Evolutionary conservation across 1,140 invertebrate species (phyloP).

Genomic region (Pectinophora gossypiella): DNA sequence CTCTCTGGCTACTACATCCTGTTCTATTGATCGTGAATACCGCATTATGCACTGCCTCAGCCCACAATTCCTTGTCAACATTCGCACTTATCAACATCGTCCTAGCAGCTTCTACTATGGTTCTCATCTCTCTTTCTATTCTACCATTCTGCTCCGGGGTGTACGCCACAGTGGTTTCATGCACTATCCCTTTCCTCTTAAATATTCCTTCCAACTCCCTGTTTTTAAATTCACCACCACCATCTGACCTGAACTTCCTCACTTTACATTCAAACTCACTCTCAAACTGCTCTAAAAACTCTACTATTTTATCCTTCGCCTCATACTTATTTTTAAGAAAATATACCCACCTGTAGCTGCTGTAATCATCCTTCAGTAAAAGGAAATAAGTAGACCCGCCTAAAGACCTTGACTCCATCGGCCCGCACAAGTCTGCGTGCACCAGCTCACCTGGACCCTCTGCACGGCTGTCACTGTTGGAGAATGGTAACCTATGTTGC

Average conservation of each 20-base stretch:
- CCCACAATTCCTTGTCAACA: conserved; percentile 19
- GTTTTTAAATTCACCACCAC: conserved; percentile 49
- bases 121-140: conserved; percentile 15
- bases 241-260: conserved; percentile 43
- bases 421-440: conserved; percentile 28
- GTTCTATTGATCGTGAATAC: conserved; percentile 23
- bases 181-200: conserved; percentile 19
- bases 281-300: conserved; percentile 16
- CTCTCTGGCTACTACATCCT: conserved; percentile 10
- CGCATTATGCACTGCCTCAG: conserved; percentile 17
- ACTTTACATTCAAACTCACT: conserved; percentile 34
- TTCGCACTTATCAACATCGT: conserved; percentile 13
- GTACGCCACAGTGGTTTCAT: conserved; percentile 23
- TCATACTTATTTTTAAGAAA: conserved; percentile 24
- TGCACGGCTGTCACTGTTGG: conserved; percentile 13
- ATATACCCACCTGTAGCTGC: conserved; percentile 30
- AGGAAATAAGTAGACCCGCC: conserved; percentile 27
- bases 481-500: conserved; percentile 34
- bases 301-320: not conserved
- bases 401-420: conserved; percentile 23
- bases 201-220: conserved; percentile 24
- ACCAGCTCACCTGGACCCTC: conserved; percentile 14
- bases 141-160: conserved; percentile 54
- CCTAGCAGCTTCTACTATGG: conserved; percentile 12
- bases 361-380: conserved; percentile 21